Evolutionary conservation across 2,888 invertebrate genomes (phyloP).

Genomic region (Tetramorium bicarinatum): DNA sequence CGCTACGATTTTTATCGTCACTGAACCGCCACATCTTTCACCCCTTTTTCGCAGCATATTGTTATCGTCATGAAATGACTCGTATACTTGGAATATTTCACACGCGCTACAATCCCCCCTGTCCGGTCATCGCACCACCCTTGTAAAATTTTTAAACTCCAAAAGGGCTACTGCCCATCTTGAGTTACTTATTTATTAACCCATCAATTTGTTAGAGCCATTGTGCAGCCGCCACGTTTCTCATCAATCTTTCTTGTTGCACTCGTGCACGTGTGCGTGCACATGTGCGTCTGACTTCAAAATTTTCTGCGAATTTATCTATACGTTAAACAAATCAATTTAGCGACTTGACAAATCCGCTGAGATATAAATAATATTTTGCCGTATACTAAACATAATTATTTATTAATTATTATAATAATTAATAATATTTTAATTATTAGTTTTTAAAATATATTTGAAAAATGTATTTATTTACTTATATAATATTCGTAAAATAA

Average conservation of each 20-base stretch:
- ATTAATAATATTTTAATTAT: background rate
- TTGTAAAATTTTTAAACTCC: constrained; percentile 81
- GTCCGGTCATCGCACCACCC: constrained; percentile 50
- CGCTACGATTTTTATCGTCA: constrained; percentile 61
- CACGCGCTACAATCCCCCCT: constrained; percentile 62
- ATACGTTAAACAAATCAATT: background rate
- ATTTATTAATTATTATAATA: too few species aligned
- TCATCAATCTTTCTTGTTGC: constrained; percentile 25
- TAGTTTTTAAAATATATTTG: background rate
- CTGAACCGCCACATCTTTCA: constrained; percentile 42
- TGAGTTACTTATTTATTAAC: constrained; percentile 84
- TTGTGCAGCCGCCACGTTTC: constrained; percentile 68
- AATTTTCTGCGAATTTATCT: background rate
- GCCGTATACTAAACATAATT: background rate
- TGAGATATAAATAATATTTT: constrained; percentile 18
- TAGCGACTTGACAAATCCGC: background rate
- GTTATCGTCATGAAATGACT: constrained; percentile 65
- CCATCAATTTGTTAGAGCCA: constrained; percentile 81
- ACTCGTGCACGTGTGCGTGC: background rate
- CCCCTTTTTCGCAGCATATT: constrained; percentile 69
- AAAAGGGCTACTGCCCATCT: constrained; percentile 78
- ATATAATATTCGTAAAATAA: background rate
- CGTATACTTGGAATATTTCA: constrained; percentile 71
- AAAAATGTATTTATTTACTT: background rate
- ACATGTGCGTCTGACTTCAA: background rate